These are phyloP conservation scores for Nematopogon swammerdamellus DNA, from an alignment of 2,888 invertebrate genomes.

Conservation along the genomic window DNA sequence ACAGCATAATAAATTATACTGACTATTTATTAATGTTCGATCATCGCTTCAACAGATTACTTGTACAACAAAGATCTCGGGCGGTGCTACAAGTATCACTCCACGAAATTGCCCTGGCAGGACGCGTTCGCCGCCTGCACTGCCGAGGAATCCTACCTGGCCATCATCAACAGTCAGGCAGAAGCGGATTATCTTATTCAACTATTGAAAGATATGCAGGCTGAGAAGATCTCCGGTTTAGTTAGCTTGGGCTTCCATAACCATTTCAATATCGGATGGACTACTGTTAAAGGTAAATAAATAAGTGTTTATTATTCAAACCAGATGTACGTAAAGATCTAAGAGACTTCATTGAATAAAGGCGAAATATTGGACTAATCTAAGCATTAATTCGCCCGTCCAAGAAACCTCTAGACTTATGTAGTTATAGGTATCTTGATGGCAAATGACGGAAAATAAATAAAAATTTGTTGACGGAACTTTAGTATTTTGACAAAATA, in stretches of 20 bases:
- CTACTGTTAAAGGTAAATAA: constrained; percentile 3
- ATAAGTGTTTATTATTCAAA: neutral
- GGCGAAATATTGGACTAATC: too few relatives aligned
- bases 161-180: constrained; percentile 24
- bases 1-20: too few relatives aligned
- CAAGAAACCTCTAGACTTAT: neutral
- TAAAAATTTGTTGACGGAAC: too few relatives aligned
- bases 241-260: constrained; percentile 13
- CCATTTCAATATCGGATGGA: constrained; percentile 1
- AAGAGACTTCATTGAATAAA: too few relatives aligned
- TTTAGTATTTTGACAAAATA: too few relatives aligned
- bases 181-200: constrained; percentile 23
- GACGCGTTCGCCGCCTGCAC: constrained; percentile 27
- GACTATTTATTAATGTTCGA: too few relatives aligned
- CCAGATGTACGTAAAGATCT: neutral
- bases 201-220: constrained; percentile 6
- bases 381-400: too few relatives aligned
- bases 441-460: neutral
- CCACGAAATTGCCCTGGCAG: constrained; percentile 26
- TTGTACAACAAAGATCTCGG: constrained; percentile 10
- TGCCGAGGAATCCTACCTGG: constrained; percentile 21
- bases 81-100: constrained; percentile 35
- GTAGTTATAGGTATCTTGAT: neutral
- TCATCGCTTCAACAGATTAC: too few relatives aligned
- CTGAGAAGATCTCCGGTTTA: neutral